phyloP scores from a whole-genome alignment of 2,888 invertebrate genomes.

The Stegana nigrithorax region DNA sequence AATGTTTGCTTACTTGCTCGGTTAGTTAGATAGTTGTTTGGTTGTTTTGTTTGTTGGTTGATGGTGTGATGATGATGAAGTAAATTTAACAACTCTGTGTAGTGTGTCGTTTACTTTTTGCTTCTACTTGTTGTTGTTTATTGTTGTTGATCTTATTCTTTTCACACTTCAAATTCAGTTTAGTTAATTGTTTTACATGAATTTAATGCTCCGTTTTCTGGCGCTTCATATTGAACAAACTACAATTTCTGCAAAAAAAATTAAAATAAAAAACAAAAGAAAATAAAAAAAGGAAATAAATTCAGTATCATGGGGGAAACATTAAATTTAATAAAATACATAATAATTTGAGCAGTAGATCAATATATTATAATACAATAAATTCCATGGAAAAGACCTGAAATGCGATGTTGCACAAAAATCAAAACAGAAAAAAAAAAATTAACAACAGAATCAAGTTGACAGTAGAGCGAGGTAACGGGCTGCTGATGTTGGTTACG shows the following conservation, averaged over 20 bases:
- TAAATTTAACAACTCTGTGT: too few species aligned
- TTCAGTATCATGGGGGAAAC: background rate
- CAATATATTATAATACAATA: constrained; percentile 22
- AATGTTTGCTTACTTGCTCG: too few species aligned
- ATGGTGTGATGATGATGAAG: too few species aligned
- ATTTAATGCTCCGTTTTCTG: constrained; percentile 41
- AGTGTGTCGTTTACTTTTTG: too few species aligned
- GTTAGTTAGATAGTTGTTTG: too few species aligned
- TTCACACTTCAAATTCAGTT: constrained; percentile 2
- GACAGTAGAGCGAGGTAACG: background rate
- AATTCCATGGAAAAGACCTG: constrained; percentile 57
- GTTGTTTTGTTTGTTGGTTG: background rate
- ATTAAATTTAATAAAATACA: background rate
- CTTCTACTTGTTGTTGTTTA: background rate
- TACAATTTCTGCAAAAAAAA: constrained; percentile 52
- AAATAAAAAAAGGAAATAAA: constrained; percentile 19
- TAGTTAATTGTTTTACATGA: background rate
- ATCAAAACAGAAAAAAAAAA: constrained; percentile 22
- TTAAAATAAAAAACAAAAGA: constrained; percentile 11
- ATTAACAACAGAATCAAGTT: background rate
- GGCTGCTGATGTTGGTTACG: background rate
- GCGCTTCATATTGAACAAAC: constrained; percentile 56
- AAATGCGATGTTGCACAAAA: constrained; percentile 41
- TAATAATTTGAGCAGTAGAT: constrained; percentile 15
- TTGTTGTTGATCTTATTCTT: too few species aligned